phyloP scores from a whole-genome alignment of 2,113 vertebrate species.

The Rhizomys pruinosus region DNA sequence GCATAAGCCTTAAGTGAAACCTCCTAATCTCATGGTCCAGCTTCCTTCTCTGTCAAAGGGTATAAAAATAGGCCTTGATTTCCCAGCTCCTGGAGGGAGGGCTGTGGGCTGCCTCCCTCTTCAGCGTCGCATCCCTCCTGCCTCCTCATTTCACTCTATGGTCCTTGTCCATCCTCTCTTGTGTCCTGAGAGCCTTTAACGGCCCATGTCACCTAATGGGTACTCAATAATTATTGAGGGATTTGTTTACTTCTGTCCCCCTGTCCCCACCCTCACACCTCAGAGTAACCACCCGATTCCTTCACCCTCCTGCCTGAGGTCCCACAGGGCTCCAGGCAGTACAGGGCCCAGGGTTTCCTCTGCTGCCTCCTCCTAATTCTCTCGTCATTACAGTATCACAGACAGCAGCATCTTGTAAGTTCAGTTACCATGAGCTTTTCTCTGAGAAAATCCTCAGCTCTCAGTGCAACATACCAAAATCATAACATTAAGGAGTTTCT shows the following conservation, averaged over 20 bases:
- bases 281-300: no score
- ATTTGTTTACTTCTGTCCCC: background rate
- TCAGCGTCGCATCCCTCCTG: fast-evolving
- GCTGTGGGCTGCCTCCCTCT: no score
- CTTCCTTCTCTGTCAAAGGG: slow-evolving; percentile 37
- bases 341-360: background rate
- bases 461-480: no score
- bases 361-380: background rate
- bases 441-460: no score
- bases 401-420: no score
- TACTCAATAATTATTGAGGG: background rate
- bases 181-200: background rate
- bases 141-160: background rate
- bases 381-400: no score
- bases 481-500: background rate
- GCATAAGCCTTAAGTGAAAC: background rate
- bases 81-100: background rate
- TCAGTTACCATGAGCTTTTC: no score
- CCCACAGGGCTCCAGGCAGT: background rate
- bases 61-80: background rate
- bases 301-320: no score
- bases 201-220: background rate
- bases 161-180: background rate
- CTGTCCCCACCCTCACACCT: background rate
- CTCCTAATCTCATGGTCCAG: background rate